phyloP scores from a whole-genome alignment of 1,140 invertebrate genomes.

The Heliconius himera region DNA sequence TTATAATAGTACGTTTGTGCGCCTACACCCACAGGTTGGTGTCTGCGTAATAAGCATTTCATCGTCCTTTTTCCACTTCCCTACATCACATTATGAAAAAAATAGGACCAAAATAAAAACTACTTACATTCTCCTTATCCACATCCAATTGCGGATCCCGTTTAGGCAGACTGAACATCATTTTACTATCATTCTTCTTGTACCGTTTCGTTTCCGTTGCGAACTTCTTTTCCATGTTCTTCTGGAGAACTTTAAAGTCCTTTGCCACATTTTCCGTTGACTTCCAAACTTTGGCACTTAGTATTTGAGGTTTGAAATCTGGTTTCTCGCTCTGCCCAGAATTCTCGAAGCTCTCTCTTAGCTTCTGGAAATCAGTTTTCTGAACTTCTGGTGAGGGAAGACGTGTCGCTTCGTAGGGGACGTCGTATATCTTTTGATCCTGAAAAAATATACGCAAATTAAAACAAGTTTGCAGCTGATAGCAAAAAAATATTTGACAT shows the following conservation, averaged over 20 bases:
- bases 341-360: constrained; percentile 63
- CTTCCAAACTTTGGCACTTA: constrained; percentile 51
- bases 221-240: constrained; percentile 52
- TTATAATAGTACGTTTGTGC: too few relatives aligned
- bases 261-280: constrained; percentile 60
- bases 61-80: too few relatives aligned
- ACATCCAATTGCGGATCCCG: constrained; percentile 61
- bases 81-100: too few relatives aligned
- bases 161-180: constrained; percentile 48
- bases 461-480: too few relatives aligned
- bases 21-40: too few relatives aligned
- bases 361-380: constrained; percentile 57
- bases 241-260: constrained; percentile 49
- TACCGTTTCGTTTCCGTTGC: constrained; percentile 56
- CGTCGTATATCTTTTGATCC: constrained; percentile 74
- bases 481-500: too few relatives aligned
- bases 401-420: constrained; percentile 52
- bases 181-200: constrained; percentile 44
- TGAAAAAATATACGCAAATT: constrained; percentile 45
- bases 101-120: neutral
- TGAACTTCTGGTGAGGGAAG: constrained; percentile 45
- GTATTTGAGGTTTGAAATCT: constrained; percentile 43
- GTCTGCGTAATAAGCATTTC: too few relatives aligned
- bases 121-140: constrained; percentile 72
- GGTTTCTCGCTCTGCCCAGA: constrained; percentile 18